Conservation (phyloP, 2,888 invertebrate genomes). For the Microplitis deprimator region DNA sequence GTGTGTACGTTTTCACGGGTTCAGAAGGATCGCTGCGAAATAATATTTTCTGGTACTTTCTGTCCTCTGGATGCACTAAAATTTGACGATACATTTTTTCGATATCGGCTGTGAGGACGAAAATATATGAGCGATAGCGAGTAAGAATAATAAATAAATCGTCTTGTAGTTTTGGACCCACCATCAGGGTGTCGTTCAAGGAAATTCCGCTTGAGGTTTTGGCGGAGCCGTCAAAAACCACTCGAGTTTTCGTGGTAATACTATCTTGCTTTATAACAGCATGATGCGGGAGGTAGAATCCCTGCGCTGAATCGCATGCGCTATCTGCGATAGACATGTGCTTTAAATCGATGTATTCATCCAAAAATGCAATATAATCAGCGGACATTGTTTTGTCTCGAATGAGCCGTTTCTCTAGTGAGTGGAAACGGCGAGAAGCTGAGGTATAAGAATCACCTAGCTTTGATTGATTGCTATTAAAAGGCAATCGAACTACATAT, state of each 20-base stretch:
- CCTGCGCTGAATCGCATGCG: not conserved
- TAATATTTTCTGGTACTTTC: conserved; percentile 40
- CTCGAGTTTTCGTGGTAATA: conserved; percentile 44
- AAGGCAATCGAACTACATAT: conserved; percentile 32
- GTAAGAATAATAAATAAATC: conserved; percentile 38
- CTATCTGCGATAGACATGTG: conserved; percentile 24
- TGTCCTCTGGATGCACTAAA: conserved; percentile 34
- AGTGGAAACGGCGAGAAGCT: conserved; percentile 17
- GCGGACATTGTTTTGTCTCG: not conserved
- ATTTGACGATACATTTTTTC: conserved; percentile 48
- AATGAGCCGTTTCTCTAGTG: conserved; percentile 18
- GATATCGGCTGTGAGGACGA: conserved; percentile 44
- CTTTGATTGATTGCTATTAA: not conserved
- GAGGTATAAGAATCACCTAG: conserved; percentile 28
- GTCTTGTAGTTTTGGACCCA: conserved; percentile 44
- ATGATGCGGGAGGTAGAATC: conserved; percentile 43
- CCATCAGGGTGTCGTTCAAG: conserved; percentile 43
- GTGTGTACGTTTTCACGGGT: conserved; percentile 26
- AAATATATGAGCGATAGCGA: conserved; percentile 34
- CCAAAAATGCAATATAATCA: conserved; percentile 25
- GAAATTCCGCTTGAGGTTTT: conserved; percentile 40
- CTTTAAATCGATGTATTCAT: conserved; percentile 20
- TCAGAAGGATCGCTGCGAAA: conserved; percentile 28
- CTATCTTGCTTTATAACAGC: conserved; percentile 40
- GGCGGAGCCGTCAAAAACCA: conserved; percentile 46